Conservation (phyloP, 35 echinoderm and acorn worm genomes). For the Acanthaster planci region DNA sequence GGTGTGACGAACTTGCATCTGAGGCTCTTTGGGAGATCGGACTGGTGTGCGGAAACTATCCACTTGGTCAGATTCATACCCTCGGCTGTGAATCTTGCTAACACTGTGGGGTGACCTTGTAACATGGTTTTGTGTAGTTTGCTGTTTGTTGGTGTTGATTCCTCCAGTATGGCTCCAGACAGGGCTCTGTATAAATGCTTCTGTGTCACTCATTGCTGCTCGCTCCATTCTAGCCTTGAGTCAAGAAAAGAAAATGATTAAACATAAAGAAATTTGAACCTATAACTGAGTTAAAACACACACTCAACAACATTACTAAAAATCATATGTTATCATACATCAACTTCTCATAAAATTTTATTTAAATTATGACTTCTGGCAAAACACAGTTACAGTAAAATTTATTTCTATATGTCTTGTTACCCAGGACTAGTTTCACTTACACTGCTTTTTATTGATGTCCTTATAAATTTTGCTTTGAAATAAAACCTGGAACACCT, state of each 20-base stretch:
- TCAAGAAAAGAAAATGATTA: conserved; percentile 27
- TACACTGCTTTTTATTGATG: too few relatives aligned
- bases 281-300: too few relatives aligned
- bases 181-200: conserved; percentile 31
- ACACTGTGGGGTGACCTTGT: not conserved
- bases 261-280: too few relatives aligned
- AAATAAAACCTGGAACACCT: too few relatives aligned
- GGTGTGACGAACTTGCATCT: not conserved
- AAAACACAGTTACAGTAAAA: too few relatives aligned
- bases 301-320: too few relatives aligned
- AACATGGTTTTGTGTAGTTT: not conserved
- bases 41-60: not conserved
- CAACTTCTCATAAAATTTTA: too few relatives aligned
- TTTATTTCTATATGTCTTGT: too few relatives aligned
- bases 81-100: not conserved
- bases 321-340: too few relatives aligned
- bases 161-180: conserved; percentile 20
- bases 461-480: too few relatives aligned
- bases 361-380: too few relatives aligned
- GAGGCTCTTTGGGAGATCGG: not conserved
- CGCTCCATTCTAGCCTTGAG: conserved; percentile 54
- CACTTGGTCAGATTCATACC: not conserved
- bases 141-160: not conserved
- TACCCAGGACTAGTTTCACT: too few relatives aligned
- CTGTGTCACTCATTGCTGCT: conserved; percentile 66